These are phyloP conservation scores for Drosophila pullipes DNA, from an alignment of 2,888 invertebrate genomes.

Conservation along the genomic window DNA sequence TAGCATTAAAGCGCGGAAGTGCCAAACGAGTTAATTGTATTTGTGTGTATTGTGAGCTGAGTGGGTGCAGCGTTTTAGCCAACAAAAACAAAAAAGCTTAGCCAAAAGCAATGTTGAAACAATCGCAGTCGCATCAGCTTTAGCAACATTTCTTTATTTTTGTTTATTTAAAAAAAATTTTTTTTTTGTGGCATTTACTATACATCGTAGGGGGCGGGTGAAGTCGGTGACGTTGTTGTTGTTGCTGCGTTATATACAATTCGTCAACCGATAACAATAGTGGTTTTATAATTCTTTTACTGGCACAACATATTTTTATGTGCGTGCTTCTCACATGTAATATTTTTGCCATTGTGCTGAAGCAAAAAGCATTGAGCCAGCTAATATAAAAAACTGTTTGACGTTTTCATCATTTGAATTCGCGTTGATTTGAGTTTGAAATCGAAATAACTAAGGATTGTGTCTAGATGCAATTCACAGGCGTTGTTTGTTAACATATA, in stretches of 20 bases:
- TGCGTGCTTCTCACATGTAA: constrained; percentile 21
- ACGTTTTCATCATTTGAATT: constrained; percentile 21
- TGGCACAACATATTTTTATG: constrained; percentile 16
- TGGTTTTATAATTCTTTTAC: constrained; percentile 13
- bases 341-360: constrained; percentile 38
- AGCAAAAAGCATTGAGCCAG: constrained; percentile 64
- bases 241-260: constrained; percentile 52
- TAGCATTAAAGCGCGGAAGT: constrained; percentile 25
- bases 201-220: constrained; percentile 15
- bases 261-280: constrained; percentile 48
- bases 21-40: constrained; percentile 16
- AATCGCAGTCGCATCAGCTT: constrained; percentile 45
- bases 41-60: constrained; percentile 28
- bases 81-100: constrained; percentile 28
- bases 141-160: constrained; percentile 20
- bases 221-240: constrained; percentile 23
- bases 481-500: constrained; percentile 7
- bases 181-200: constrained; percentile 7
- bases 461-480: constrained; percentile 61
- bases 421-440: constrained; percentile 38
- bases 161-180: constrained; percentile 2
- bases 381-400: constrained; percentile 27
- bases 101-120: constrained; percentile 52
- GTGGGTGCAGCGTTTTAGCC: constrained; percentile 43
- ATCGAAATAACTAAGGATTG: constrained; percentile 15